phyloP scores from a whole-genome alignment of 2,888 invertebrate species.

The Ophonus ardosiacus region DNA sequence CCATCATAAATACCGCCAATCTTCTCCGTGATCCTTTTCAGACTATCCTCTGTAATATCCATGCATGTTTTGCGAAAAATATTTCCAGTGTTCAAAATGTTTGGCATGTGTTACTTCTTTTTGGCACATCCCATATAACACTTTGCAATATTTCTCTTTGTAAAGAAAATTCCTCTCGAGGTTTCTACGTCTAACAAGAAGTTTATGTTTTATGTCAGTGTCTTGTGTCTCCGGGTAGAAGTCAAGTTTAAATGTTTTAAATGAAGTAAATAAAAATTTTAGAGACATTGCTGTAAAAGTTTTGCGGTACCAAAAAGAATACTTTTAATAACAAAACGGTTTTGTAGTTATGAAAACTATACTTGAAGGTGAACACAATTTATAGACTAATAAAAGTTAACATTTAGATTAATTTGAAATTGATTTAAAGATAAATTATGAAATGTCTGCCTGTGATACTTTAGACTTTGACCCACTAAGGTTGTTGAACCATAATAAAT shows the following conservation, averaged over 20 bases:
- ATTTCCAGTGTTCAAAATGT: too few species aligned
- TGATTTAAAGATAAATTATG: background rate
- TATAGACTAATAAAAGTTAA: too few species aligned
- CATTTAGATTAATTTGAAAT: background rate
- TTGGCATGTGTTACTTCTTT: too few species aligned
- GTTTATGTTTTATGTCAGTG: background rate
- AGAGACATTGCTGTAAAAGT: background rate
- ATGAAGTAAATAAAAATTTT: background rate
- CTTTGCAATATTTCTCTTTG: constrained; percentile 11
- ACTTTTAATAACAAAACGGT: too few species aligned
- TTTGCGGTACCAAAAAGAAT: too few species aligned
- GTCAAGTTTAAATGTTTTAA: background rate
- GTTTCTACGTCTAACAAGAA: background rate
- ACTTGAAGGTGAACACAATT: too few species aligned
- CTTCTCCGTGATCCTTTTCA: too few species aligned
- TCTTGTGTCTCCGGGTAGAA: background rate
- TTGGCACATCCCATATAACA: too few species aligned
- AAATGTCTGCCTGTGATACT: background rate
- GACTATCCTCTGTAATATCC: too few species aligned
- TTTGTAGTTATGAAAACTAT: too few species aligned
- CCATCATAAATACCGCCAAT: too few species aligned
- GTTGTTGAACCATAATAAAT: background rate
- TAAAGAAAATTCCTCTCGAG: background rate
- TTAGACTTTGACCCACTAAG: background rate
- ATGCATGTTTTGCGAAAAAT: too few species aligned